Conservation (phyloP, 2,888 invertebrate species). For the Euplagia quadripunctaria region DNA sequence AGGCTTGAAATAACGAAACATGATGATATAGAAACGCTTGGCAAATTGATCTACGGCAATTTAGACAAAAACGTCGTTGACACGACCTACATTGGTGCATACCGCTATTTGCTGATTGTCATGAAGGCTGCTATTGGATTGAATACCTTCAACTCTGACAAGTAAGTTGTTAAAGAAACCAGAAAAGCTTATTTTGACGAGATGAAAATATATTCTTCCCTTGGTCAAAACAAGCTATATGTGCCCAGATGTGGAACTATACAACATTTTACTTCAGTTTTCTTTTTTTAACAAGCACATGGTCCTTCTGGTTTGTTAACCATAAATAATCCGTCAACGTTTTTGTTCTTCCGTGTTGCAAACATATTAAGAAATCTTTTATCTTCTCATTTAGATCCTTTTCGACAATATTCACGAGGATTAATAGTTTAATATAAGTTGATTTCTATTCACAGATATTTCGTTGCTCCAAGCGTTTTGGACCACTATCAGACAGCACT, state of each 20-base stretch:
- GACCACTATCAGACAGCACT: constrained; percentile 89
- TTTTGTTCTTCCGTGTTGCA: background rate
- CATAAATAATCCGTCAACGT: too few relatives aligned
- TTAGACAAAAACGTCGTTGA: constrained; percentile 76
- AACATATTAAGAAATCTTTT: background rate
- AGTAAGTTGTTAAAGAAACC: constrained; percentile 61
- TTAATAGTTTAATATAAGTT: background rate
- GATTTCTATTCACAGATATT: constrained; percentile 80
- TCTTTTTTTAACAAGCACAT: too few relatives aligned
- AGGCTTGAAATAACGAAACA: constrained; percentile 72
- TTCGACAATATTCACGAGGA: background rate
- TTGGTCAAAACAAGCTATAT: too few relatives aligned
- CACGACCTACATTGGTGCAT: constrained; percentile 75
- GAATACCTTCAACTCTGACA: constrained; percentile 71
- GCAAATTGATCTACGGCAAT: constrained; percentile 83
- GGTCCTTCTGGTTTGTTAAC: too few relatives aligned
- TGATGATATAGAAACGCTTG: constrained; percentile 86
- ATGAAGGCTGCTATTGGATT: constrained; percentile 83
- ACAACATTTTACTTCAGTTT: too few relatives aligned
- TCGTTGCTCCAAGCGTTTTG: constrained; percentile 87
- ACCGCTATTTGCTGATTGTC: constrained; percentile 87
- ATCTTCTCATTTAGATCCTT: background rate
- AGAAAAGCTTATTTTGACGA: too few relatives aligned
- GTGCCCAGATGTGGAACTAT: too few relatives aligned
- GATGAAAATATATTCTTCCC: too few relatives aligned